These are phyloP conservation scores for Ectropis crepuscularia DNA, from an alignment of 2,888 invertebrate genomes.

Conservation along the genomic window DNA sequence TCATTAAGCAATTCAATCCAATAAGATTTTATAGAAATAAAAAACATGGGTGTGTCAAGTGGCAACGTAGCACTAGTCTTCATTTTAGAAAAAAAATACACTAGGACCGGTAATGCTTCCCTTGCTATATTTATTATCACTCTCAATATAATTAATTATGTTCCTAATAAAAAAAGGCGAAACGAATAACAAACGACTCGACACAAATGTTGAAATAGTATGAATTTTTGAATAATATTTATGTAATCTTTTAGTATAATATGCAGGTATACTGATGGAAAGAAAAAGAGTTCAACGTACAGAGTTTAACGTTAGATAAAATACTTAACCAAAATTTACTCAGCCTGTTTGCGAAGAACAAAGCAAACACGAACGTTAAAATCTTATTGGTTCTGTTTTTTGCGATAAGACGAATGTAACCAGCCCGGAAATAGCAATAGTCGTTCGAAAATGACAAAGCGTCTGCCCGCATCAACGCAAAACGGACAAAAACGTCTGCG, in stretches of 20 bases:
- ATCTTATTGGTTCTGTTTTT: constrained; percentile 51
- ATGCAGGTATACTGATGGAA: neutral
- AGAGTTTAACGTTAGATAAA: constrained; percentile 2
- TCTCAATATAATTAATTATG: constrained; percentile 44
- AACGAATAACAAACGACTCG: constrained; percentile 50
- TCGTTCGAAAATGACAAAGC: constrained; percentile 70
- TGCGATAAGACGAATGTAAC: constrained; percentile 47
- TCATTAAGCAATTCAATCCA: constrained; percentile 41
- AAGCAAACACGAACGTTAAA: constrained; percentile 42
- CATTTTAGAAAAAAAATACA: constrained; percentile 53
- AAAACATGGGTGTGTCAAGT: constrained; percentile 32
- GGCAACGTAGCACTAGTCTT: constrained; percentile 13
- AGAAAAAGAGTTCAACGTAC: neutral
- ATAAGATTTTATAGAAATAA: constrained; percentile 35
- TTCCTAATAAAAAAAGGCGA: constrained; percentile 41
- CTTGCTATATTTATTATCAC: constrained; percentile 54
- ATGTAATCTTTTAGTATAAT: too few relatives aligned
- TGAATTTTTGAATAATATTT: constrained; percentile 44
- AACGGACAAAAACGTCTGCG: constrained; percentile 66
- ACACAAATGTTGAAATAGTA: constrained; percentile 50
- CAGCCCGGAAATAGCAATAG: constrained; percentile 64
- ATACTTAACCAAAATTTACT: constrained; percentile 35
- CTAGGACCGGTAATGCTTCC: constrained; percentile 58
- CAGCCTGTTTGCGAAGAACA: constrained; percentile 26
- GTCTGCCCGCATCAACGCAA: constrained; percentile 59